A percentile compares a stretch with the other conserved stretches of the same genome.
Conservation (phyloP, 2,888 invertebrate genomes). For the Clanis bilineata region DNA sequence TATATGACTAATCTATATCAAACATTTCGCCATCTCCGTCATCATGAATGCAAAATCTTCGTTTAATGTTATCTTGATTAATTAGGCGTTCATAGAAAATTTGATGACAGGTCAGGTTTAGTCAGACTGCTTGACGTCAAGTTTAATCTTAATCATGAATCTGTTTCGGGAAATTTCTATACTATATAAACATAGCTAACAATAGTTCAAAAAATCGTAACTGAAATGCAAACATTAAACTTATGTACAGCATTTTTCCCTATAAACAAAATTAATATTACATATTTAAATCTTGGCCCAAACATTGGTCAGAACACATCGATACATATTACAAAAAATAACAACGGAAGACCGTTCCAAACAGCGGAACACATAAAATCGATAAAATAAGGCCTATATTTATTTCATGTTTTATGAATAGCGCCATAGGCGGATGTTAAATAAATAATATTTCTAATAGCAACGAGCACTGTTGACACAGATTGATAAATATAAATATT, state of each 20-base stretch:
- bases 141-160: constrained; percentile 19
- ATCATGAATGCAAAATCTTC: constrained; percentile 22
- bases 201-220: no score
- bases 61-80: constrained; percentile 40
- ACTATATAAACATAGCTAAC: no score
- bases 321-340: no score
- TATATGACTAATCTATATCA: constrained; percentile 21
- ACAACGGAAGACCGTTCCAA: no score
- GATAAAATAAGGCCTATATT: constrained; percentile 11
- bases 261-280: no score
- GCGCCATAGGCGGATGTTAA: constrained; percentile 23
- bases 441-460: constrained; percentile 35
- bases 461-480: constrained; percentile 42
- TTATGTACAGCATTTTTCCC: no score
- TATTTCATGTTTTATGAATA: constrained; percentile 15
- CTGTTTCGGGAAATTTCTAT: background rate
- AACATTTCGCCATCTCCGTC: constrained; percentile 13
- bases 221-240: no score
- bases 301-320: no score
- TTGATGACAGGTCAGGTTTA: constrained; percentile 20
- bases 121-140: constrained; percentile 47
- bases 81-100: constrained; percentile 36
- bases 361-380: constrained; percentile 12
- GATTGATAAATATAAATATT: constrained; percentile 55
- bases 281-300: no score